Conservation (phyloP, 1,140 invertebrate genomes). For the Eriocheir sinensis region DNA sequence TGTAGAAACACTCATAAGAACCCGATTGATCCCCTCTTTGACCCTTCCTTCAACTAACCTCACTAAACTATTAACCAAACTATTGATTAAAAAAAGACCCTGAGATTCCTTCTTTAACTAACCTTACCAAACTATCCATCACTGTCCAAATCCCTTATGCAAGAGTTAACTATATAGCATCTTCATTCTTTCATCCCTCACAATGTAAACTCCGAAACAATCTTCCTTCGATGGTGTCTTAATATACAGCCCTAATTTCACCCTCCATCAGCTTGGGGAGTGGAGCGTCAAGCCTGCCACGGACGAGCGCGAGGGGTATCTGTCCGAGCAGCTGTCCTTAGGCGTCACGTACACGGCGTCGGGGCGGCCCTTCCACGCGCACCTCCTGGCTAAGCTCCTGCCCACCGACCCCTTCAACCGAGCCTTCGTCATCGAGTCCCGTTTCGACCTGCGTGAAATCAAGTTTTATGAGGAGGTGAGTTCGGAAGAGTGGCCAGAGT, state of each 20-base stretch:
- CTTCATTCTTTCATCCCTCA: too few species aligned
- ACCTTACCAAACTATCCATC: too few species aligned
- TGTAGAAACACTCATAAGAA: too few species aligned
- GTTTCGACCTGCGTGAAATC: slow-evolving; percentile 70
- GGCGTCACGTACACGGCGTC: slow-evolving; percentile 54
- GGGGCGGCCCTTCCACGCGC: slow-evolving; percentile 56
- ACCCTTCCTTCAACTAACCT: background rate
- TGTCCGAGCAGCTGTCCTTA: slow-evolving; percentile 67
- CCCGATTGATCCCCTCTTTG: too few species aligned
- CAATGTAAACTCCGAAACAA: background rate
- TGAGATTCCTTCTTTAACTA: too few species aligned
- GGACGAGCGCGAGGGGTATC: slow-evolving; percentile 63
- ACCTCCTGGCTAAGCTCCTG: slow-evolving; percentile 73
- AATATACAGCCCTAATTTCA: too few species aligned
- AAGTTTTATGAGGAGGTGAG: slow-evolving; percentile 70
- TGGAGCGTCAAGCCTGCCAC: slow-evolving; percentile 60
- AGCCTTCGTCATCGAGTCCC: slow-evolving; percentile 71
- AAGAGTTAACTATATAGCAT: too few species aligned
- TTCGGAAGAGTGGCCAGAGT: too few species aligned
- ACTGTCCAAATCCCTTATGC: too few species aligned
- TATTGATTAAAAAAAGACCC: too few species aligned
- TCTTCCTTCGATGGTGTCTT: too few species aligned
- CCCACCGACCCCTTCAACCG: slow-evolving; percentile 71
- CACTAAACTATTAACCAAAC: too few species aligned
- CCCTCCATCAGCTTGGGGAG: slow-evolving; percentile 51